A percentile compares a stretch with the other conserved stretches of the same genome.
Conservation (phyloP, 2,797 vertebrate species). For the Sparidentex hasta region DNA sequence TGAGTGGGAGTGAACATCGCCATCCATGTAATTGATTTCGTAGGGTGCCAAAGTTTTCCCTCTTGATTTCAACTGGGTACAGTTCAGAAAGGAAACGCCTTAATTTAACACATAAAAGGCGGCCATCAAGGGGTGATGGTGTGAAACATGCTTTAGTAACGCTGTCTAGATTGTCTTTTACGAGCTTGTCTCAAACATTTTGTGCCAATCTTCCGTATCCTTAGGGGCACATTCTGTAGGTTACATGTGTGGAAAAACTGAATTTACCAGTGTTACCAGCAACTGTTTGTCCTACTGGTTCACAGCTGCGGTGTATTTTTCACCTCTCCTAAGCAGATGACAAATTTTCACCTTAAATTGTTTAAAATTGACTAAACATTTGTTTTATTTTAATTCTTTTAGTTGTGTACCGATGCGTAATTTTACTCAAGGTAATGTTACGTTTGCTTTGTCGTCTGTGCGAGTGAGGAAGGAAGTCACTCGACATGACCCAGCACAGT, state of each 20-base stretch:
- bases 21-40: conserved; percentile 78
- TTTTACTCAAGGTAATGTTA: too few relatives aligned
- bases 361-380: too few relatives aligned
- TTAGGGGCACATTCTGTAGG: conserved; percentile 4
- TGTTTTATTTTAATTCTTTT: too few relatives aligned
- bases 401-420: too few relatives aligned
- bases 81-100: conserved; percentile 55
- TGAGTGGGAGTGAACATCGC: conserved; percentile 69
- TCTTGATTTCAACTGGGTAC: conserved; percentile 57
- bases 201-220: conserved; percentile 13
- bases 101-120: conserved; percentile 52
- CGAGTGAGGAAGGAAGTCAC: too few relatives aligned
- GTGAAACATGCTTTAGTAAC: conserved; percentile 28
- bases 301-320: neutral
- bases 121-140: conserved; percentile 32
- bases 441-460: too few relatives aligned
- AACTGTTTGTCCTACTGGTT: neutral
- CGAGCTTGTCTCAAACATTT: conserved; percentile 14
- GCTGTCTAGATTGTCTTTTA: conserved; percentile 28
- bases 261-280: too few relatives aligned
- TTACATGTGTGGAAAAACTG: neutral
- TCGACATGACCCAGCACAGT: too few relatives aligned
- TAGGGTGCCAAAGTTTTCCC: conserved; percentile 63
- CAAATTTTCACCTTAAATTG: neutral
- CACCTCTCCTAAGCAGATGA: neutral